Evolutionary conservation across 2,888 invertebrate genomes (phyloP), one percentile per base, ranked within the genome.

Genomic region (Dendrolimus houi): DNA sequence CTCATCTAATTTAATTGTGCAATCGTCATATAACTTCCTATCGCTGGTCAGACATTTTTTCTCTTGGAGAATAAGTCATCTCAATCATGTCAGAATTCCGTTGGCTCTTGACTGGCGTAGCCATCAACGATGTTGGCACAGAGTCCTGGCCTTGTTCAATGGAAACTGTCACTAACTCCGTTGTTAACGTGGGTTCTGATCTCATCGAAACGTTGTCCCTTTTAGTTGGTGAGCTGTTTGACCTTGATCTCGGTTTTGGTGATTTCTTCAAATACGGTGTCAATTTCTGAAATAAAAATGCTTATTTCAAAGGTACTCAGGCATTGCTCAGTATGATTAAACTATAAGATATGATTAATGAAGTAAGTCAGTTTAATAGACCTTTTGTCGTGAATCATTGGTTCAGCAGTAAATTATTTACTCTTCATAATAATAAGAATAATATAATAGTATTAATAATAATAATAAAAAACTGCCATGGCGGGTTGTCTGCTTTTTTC

Each of bases 131-230:
- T 1, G 80, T 73, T 1, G 83, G 79, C 0, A 75, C 73, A 9
- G 86, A 81, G 60, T 85, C 81, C 52, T 74, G 76, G 1, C 70
- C 83, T 6, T 72, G 83, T 59, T 85, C 86, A 52, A 84, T 71
- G 2, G 86, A 77, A 0, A 79, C 85, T 0, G 86, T 83, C 52
- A 88, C 87, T 58, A 89, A 68, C 60, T 87, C 88, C 9, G 89
- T 87, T 55, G 82, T 83, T 29, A 69, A 64, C 0, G 89, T 89
- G 1, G 87, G 86, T 53, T 88, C 87, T 0, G 89, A 89, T 52
- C 68, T 69, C 29, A 82, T 62, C 0, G 88, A 88, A 0, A 66
- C 58, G 9, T 73, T 78, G 64, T 87, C 87, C 6, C 72, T 74
- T 60, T 78, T 81, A 29, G 65, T 72, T 1, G 85, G 84, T 0